Evolutionary conservation across 64 coral and sea anemone genomes (phyloP).

Genomic region (Dendrophyllia cribrosa): DNA sequence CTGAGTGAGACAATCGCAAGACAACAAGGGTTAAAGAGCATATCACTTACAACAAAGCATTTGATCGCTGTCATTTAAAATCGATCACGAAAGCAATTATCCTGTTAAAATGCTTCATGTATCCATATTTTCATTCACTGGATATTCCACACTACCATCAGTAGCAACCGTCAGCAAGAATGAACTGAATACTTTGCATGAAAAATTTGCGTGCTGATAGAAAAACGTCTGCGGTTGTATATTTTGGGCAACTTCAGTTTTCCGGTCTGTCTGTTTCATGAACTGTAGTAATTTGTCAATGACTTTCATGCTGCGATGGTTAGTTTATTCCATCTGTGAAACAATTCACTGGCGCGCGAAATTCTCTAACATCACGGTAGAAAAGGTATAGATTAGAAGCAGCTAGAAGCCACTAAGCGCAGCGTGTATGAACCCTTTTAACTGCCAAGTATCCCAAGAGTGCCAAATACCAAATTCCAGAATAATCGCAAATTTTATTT

Average conservation of each 20-base stretch:
- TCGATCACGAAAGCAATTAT: constrained; percentile 16
- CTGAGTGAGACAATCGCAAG: not conserved
- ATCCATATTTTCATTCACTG: not conserved
- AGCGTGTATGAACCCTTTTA: not conserved
- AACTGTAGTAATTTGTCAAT: not conserved
- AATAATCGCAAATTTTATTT: too few relatives aligned
- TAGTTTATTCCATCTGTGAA: not conserved
- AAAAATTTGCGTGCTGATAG: not conserved
- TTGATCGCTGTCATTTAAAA: constrained; percentile 47
- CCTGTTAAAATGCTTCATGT: not conserved
- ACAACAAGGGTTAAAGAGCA: not conserved
- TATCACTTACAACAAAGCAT: constrained; percentile 15
- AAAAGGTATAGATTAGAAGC: not conserved
- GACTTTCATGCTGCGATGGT: constrained; percentile 4
- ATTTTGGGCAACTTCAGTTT: not conserved
- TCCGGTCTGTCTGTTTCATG: not conserved
- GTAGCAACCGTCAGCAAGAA: not conserved
- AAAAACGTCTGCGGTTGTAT: not conserved
- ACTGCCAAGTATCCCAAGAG: too few relatives aligned
- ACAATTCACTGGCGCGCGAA: constrained; percentile 1
- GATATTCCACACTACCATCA: not conserved
- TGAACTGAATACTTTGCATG: not conserved
- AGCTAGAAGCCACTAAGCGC: too few relatives aligned
- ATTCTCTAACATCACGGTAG: not conserved
- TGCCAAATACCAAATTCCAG: too few relatives aligned